A percentile compares a stretch with the other conserved stretches of the same genome.
Evolutionary conservation across 2,113 vertebrate species (phyloP).

Genomic region (Channa argus): DNA sequence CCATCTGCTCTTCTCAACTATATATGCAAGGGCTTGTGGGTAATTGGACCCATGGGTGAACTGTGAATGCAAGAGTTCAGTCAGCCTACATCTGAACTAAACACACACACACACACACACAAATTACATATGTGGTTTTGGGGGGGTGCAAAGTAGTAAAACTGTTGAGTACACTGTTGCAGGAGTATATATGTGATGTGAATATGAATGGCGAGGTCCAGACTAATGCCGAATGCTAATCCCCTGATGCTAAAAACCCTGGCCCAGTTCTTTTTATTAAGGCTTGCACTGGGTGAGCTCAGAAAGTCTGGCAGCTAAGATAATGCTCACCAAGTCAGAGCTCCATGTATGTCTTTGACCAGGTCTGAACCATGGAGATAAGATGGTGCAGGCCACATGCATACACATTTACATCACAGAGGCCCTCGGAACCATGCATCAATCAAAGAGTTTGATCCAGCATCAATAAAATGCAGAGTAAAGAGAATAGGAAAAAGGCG

Average conservation of each 20-base stretch:
- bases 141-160: slow-evolving; percentile 44
- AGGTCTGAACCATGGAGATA: slow-evolving; percentile 76
- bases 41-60: slow-evolving; percentile 71
- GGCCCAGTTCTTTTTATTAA: slow-evolving; percentile 66
- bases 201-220: slow-evolving; percentile 60
- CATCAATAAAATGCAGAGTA: slow-evolving; percentile 31
- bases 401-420: slow-evolving; percentile 70
- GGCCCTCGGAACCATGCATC: slow-evolving; percentile 54
- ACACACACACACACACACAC: slow-evolving; percentile 13
- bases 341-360: slow-evolving; percentile 56
- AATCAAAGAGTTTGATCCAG: slow-evolving; percentile 73
- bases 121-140: slow-evolving; percentile 56
- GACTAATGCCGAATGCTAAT: slow-evolving; percentile 80
- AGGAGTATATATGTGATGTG: slow-evolving; percentile 51
- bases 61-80: slow-evolving; percentile 35
- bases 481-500: slow-evolving; percentile 32
- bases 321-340: slow-evolving; percentile 73
- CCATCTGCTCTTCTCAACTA: slow-evolving; percentile 64
- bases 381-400: slow-evolving; percentile 63
- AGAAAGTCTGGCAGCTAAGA: slow-evolving; percentile 79
- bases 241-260: slow-evolving; percentile 64
- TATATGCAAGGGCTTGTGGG: slow-evolving; percentile 52
- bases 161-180: slow-evolving; percentile 45
- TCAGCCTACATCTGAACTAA: slow-evolving; percentile 37
- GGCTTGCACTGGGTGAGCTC: slow-evolving; percentile 61